Evolutionary conservation across 2,888 invertebrate genomes (phyloP), one percentile per base, ranked within the genome.

Genomic region (Leptinotarsa tumamoca): DNA sequence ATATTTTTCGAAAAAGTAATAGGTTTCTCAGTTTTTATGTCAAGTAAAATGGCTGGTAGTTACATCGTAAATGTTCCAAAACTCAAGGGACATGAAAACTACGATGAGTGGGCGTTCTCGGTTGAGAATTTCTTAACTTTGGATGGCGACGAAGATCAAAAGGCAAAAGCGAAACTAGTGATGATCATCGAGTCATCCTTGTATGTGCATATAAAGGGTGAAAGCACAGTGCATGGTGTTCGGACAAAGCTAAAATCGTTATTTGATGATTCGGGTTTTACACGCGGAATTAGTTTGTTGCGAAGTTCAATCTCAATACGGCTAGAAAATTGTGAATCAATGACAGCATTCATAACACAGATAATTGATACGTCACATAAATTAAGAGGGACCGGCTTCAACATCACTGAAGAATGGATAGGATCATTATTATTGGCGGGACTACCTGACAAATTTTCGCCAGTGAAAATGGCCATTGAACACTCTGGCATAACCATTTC

Each of bases 391-490:
- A 82, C 76, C n/a, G 82, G 80, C 61, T 83, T 83, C 58, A 67
- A 79, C 15, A 71, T 81, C 4, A 67, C 66, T 71, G 75, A 81
- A 17, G 72, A 79, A 49, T 80, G 75, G 78, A 70, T 81, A 49
- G 81, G 80, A n/a, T 76, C 77, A 10, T 70, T 81, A 58, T 33
- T 84, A 15, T 76, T 83, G 49, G 81, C 83, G 15, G 84, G 80
- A 54, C 76, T 80, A 67, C 80, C 80, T 63, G 82, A 83, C 52
- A 78, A 73, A 66, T 82, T 71, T 58, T 52, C 63, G 50, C 80
- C 80, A 33, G 80, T 80, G 81, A 81, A 82, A 49, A 83, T 83
- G 79, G 82, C 80, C 14, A 81, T 82, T 14, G 82, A 84, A 70
- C 79, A 82, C 78, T 79, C 80, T 2, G 81, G 81, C 4, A 81